Conservation (phyloP, 1,140 invertebrate species). For the Panulirus ornatus region DNA sequence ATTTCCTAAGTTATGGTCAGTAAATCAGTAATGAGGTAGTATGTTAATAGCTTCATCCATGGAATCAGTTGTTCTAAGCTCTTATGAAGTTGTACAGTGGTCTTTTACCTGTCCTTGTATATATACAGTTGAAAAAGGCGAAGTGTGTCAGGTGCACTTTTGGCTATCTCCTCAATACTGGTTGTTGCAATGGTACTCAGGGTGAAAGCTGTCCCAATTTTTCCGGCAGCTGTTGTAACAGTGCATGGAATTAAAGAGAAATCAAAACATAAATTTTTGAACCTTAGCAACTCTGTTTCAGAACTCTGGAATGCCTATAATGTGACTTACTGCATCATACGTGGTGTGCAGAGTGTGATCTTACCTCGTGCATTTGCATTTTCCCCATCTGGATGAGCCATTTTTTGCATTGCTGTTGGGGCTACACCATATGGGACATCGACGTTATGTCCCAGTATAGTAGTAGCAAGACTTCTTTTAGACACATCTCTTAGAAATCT, state of each 20-base stretch:
- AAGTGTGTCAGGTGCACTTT: slow-evolving; percentile 85
- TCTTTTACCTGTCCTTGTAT: slow-evolving; percentile 85
- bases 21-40: no score
- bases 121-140: slow-evolving; percentile 97
- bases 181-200: slow-evolving; percentile 92
- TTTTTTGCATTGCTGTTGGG: slow-evolving; percentile 94
- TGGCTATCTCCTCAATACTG: slow-evolving; percentile 92
- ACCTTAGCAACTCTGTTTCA: no score
- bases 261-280: no score
- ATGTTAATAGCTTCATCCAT: no score
- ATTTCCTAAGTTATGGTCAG: no score
- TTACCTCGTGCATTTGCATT: slow-evolving; percentile 89
- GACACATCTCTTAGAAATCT: slow-evolving; percentile 88
- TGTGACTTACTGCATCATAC: no score
- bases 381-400: slow-evolving; percentile 95
- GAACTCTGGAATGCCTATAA: no score
- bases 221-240: slow-evolving; percentile 84
- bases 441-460: slow-evolving; percentile 84
- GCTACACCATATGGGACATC: slow-evolving; percentile 91
- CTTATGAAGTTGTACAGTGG: no score
- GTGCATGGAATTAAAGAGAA: background rate
- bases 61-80: no score
- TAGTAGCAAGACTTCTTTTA: slow-evolving; percentile 82
- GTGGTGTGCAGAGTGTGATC: no score
- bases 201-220: slow-evolving; percentile 87